phyloP scores from a whole-genome alignment of 1,140 invertebrate species.

The Brachionus rotundiformis region DNA sequence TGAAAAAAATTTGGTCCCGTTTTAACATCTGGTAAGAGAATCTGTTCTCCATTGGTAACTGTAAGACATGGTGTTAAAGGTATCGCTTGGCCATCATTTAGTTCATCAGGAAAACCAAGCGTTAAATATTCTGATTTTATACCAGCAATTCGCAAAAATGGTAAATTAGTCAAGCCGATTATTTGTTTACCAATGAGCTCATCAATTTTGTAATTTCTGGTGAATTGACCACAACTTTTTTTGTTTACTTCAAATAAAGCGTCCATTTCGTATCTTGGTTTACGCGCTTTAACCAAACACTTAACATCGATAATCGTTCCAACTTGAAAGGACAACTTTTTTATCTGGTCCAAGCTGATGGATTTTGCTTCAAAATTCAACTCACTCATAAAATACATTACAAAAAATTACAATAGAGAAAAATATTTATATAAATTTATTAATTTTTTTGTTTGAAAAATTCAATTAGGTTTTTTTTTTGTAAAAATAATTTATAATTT shows the following conservation, averaged over 20 bases:
- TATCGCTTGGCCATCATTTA: not conserved
- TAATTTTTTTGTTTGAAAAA: no score
- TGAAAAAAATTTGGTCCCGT: not conserved
- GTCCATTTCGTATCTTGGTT: not conserved
- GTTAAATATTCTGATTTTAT: not conserved
- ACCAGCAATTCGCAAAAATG: not conserved
- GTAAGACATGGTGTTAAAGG: not conserved
- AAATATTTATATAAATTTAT: no score
- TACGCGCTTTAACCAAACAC: not conserved
- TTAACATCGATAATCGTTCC: not conserved
- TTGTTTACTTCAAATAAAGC: not conserved
- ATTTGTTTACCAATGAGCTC: not conserved
- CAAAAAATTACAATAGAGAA: no score
- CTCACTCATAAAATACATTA: no score
- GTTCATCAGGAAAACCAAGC: not conserved
- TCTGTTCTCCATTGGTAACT: not conserved
- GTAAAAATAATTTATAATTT: no score
- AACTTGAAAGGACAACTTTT: not conserved
- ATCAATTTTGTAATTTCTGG: not conserved
- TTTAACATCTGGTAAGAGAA: not conserved
- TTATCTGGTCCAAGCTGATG: not conserved
- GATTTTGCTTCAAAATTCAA: no score
- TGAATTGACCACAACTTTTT: not conserved
- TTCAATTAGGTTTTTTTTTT: no score
- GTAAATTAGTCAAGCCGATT: not conserved